Evolutionary conservation across 2,888 invertebrate genomes (phyloP).

Genomic region (Eumerus sabulonum): DNA sequence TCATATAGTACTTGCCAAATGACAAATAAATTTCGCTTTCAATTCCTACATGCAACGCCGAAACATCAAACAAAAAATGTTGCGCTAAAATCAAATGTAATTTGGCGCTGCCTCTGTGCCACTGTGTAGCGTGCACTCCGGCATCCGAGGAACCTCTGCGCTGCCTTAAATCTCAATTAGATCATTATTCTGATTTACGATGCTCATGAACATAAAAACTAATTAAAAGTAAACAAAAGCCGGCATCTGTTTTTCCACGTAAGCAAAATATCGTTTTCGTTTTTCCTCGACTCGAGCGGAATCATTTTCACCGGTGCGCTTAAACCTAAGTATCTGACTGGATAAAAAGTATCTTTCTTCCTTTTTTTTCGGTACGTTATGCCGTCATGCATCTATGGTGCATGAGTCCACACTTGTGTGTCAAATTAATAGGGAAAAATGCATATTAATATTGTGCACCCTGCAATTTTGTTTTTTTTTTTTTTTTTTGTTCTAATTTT

Average conservation of each 20-base stretch:
- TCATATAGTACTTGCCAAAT: too few relatives aligned
- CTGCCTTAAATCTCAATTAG: constrained; percentile 46
- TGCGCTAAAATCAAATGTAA: too few relatives aligned
- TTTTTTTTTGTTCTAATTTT: too few relatives aligned
- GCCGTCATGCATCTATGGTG: constrained; percentile 10
- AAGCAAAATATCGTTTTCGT: constrained; percentile 16
- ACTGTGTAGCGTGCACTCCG: too few relatives aligned
- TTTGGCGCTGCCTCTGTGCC: too few relatives aligned
- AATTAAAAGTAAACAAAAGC: constrained; percentile 41
- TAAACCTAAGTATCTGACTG: too few relatives aligned
- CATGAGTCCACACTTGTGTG: constrained; percentile 31
- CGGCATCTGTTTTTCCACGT: constrained; percentile 1
- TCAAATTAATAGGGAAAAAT: constrained; percentile 65
- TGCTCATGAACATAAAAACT: constrained; percentile 39
- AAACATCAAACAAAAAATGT: too few relatives aligned
- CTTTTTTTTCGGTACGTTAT: too few relatives aligned
- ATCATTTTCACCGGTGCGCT: too few relatives aligned
- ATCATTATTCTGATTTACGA: constrained; percentile 44
- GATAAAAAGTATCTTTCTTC: neutral
- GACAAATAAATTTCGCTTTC: too few relatives aligned
- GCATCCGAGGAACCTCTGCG: too few relatives aligned
- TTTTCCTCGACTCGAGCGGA: neutral
- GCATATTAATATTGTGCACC: constrained; percentile 32
- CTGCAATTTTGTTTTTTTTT: constrained; percentile 2
- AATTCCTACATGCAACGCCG: neutral